Base-by-base conservation (phyloP, 1,140 invertebrate species). In the Ectropis grisescens region DNA sequence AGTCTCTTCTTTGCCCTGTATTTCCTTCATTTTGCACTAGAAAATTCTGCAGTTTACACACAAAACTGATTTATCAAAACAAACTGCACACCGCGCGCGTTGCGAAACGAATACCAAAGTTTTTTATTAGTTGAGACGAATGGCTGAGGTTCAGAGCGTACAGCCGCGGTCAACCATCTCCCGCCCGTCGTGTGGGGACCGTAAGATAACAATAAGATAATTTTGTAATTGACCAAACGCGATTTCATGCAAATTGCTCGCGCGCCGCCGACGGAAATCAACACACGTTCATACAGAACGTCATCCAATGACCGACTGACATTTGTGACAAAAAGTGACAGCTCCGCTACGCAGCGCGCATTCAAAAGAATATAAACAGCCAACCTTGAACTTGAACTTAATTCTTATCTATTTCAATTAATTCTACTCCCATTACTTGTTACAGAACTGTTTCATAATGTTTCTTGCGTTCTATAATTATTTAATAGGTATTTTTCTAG, bases 161-260 rank as follows among this genome's bases (percentile, higher is more conserved):
- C 51, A 45, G 47, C 33, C 47, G 47, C 41, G 41, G 37, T 51
- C 53, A 48, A 35, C 14, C 51, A 62, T 60, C 45, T 47, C 60
- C 56, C 56, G 19, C 7, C 10, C 6, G 24, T 26, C 44, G 11
- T 38, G 33, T 29, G 40, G 23, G 24, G 16, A 34, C 37, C 40
- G 33, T 19, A 37, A 35, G 43, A 29, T 31, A 58, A 38, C 58
- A 55, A 62, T 58, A 67, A 58, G 56, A 59, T 62, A 62, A 61
- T 68, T 48, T 41, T 66, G 45, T 70, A 71, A 78, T 78, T 78
- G 67, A 78, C 66, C 71, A 74, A 78, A 65, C 52, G 61, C 58
- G 62, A 71, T 68, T 71, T 55, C 53, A 67, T 65, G 59, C 58
- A 68, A 78, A 74, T 72, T 66, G 60, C 45, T 53, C 49, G 45